Percentiles rank a stretch among this genome's conserved stretches.
Conservation (phyloP, 2,888 invertebrate species). For the Drosophila mimetica region DNA sequence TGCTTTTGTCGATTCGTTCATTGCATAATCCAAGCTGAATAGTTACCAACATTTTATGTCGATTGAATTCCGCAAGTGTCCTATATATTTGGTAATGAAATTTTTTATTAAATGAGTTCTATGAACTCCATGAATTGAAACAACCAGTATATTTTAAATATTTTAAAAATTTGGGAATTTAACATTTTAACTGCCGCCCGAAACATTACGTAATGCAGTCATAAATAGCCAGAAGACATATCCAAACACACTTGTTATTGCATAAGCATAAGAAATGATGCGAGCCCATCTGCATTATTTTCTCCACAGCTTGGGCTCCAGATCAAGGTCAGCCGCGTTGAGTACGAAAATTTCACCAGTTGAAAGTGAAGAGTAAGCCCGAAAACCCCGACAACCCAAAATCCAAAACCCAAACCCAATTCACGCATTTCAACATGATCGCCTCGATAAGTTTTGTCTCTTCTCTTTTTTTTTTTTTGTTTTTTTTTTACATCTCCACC, state of each 20-base stretch:
- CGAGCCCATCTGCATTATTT: conserved; percentile 53
- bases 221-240: conserved; percentile 67
- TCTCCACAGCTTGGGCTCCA: conserved; percentile 51
- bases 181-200: neutral
- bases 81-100: conserved; percentile 6
- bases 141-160: neutral
- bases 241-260: conserved; percentile 63
- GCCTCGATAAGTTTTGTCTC: conserved; percentile 36
- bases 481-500: conserved; percentile 38
- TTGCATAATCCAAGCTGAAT: conserved; percentile 52
- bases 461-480: conserved; percentile 13
- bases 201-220: conserved; percentile 57
- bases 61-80: conserved; percentile 53
- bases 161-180: neutral
- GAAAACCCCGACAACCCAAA: conserved; percentile 16
- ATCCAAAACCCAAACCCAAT: conserved; percentile 27
- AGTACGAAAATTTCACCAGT: conserved; percentile 69
- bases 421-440: conserved; percentile 56
- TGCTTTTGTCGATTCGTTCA: conserved; percentile 23
- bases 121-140: neutral
- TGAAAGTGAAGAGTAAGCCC: conserved; percentile 45
- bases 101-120: neutral
- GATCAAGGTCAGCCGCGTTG: conserved; percentile 65
- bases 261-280: conserved; percentile 61
- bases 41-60: conserved; percentile 49